Base-by-base conservation (phyloP, 2,113 vertebrate species). In the Oenanthe melanoleuca region DNA sequence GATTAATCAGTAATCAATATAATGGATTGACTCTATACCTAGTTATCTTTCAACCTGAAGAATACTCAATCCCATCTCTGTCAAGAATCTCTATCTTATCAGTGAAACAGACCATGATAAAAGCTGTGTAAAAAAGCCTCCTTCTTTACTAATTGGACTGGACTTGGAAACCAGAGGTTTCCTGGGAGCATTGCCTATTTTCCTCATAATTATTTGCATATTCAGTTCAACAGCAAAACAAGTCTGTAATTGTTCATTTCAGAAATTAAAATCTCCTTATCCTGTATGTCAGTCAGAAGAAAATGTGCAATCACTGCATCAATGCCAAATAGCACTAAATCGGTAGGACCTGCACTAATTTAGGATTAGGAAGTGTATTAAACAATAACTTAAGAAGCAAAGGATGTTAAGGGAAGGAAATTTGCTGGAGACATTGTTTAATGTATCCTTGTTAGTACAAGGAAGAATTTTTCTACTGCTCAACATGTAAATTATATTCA, bases 151-250 rank as follows among this genome's bases (percentile, higher is more conserved):
- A 95, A 96, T 96, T 96, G 69, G 74, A 88, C 52, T 66, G 83
- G 52, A 69, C 79, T 94, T 89, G 88, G 85, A 96, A 95, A 94
- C 60, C 47, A 86, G 67, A 95, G 75, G 74, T 92, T 86, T 80
- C 72, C 94, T 89, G 80, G 94, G 82, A 96, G 67, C 79, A 40
- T 42, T 96, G 95, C 88, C 94, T 94, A 24, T 80, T 96, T 96
- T 86, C 83, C 79, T 93, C 82, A 64, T 92, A 93, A 94, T 93
- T 89, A 94, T 95, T 94, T 92, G 79, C 56, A 95, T 96, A 91
- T 94, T 95, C 81, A 93, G 22, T 90, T 93, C 85, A 84, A 83
- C 67, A 83, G 60, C 64, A 94, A 93, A 95, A 92, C 88, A 95
- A 96, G 75, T 38, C 80, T 90, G 7, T 88, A 92, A 90, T 60